phyloP scores from a whole-genome alignment of 2,888 invertebrate species.

The Lingula anatina region DNA sequence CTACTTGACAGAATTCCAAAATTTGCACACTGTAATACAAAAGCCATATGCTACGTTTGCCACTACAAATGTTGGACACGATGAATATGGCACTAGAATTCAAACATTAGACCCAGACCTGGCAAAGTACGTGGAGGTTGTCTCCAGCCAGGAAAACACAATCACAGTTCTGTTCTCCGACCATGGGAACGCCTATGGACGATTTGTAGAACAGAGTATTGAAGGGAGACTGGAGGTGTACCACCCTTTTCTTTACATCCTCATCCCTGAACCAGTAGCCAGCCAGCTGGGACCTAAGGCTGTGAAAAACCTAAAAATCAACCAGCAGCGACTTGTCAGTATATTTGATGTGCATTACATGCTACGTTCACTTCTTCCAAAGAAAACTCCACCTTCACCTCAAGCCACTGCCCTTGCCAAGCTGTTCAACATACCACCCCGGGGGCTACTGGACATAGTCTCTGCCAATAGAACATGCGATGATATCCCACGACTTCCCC shows the following conservation, averaged over 20 bases:
- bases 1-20: conserved; percentile 22
- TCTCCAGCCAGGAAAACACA: conserved; percentile 16
- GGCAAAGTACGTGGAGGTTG: conserved; percentile 16
- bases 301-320: conserved; percentile 16
- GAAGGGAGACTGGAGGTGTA: conserved; percentile 29
- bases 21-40: conserved; percentile 4
- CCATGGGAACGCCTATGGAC: conserved; percentile 37
- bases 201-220: conserved; percentile 16
- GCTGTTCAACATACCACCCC: conserved; percentile 14
- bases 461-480: conserved; percentile 21
- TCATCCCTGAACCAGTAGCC: conserved; percentile 20
- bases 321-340: conserved; percentile 24
- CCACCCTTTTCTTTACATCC: conserved; percentile 29
- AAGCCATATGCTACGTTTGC: conserved; percentile 22
- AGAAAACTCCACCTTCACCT: background rate
- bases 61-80: conserved; percentile 28
- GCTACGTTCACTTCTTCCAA: conserved; percentile 11
- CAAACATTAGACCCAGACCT: conserved; percentile 24
- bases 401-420: conserved; percentile 8
- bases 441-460: conserved; percentile 17
- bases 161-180: conserved; percentile 33
- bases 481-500: conserved; percentile 23
- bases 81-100: conserved; percentile 25
- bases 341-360: conserved; percentile 30
- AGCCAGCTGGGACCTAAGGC: conserved; percentile 13